These are phyloP conservation scores for Typhlichthys subterraneus DNA, from an alignment of 2,797 vertebrate species.

Conservation along the genomic window DNA sequence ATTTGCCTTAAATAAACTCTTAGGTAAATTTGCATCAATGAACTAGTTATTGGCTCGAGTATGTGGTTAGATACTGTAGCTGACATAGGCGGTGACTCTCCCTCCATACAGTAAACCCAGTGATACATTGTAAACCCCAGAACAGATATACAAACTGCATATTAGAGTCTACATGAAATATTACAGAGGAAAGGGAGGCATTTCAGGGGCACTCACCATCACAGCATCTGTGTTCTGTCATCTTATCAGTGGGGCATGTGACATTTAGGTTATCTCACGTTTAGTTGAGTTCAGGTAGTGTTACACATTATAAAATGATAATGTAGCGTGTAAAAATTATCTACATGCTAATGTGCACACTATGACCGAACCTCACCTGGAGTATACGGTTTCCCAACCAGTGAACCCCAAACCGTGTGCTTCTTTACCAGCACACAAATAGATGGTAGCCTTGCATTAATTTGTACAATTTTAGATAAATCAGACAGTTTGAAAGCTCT, in stretches of 20 bases:
- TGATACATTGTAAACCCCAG: not conserved
- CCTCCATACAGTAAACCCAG: not conserved
- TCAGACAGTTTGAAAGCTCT: constrained; percentile 19
- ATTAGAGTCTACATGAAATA: constrained; percentile 16
- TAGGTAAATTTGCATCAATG: constrained; percentile 53
- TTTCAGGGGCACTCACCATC: not conserved
- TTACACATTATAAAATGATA: not conserved
- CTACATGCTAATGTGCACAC: not conserved
- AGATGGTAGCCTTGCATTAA: no score
- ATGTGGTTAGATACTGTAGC: constrained; percentile 23
- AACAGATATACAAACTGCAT: not conserved
- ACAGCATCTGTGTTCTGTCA: constrained; percentile 31
- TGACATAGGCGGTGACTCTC: not conserved
- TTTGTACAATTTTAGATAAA: not conserved
- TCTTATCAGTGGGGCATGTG: constrained; percentile 13
- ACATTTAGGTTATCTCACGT: constrained; percentile 26
- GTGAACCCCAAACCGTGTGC: not conserved
- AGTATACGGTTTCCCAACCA: not conserved
- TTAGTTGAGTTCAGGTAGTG: not conserved
- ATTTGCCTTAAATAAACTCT: constrained; percentile 35
- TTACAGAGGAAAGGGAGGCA: not conserved
- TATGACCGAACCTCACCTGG: not conserved
- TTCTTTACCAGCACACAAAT: not conserved
- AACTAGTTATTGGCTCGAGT: constrained; percentile 29
- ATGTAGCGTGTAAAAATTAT: not conserved